Conservation (phyloP, 2,113 vertebrate genomes). For the Lophius piscatorius region DNA sequence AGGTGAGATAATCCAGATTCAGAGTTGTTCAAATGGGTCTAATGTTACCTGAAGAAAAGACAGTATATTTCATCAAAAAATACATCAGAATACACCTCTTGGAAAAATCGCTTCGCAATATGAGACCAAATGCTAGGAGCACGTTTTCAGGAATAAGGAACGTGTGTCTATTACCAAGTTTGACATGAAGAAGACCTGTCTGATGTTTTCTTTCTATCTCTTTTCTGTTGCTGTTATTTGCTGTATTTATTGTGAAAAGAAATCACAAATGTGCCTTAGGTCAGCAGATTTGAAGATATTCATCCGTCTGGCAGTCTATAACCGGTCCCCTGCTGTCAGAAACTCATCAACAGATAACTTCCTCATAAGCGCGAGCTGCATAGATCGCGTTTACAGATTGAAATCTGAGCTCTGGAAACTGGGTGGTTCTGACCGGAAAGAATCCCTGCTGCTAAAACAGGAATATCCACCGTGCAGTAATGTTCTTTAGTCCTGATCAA, state of each 20-base stretch:
- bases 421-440: too few species aligned
- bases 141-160: too few species aligned
- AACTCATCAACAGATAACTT: not conserved
- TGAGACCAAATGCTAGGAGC: too few species aligned
- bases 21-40: too few species aligned
- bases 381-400: slow-evolving; percentile 8
- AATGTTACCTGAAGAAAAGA: too few species aligned
- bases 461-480: not conserved
- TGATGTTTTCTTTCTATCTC: slow-evolving; percentile 1
- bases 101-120: too few species aligned
- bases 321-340: slow-evolving; percentile 7
- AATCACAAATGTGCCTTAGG: not conserved
- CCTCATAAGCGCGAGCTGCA: not conserved
- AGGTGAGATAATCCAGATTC: too few species aligned
- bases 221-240: not conserved
- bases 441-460: too few species aligned
- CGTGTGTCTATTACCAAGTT: too few species aligned
- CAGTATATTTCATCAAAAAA: too few species aligned
- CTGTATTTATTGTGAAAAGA: not conserved
- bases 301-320: slow-evolving; percentile 1
- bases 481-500: slow-evolving; percentile 13
- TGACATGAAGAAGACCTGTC: too few species aligned
- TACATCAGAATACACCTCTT: too few species aligned
- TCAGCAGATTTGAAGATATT: slow-evolving; percentile 12
- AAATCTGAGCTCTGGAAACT: slow-evolving; percentile 6